Evolutionary conservation across 2,888 invertebrate genomes (phyloP).

Genomic region (Thymelicus sylvestris): DNA sequence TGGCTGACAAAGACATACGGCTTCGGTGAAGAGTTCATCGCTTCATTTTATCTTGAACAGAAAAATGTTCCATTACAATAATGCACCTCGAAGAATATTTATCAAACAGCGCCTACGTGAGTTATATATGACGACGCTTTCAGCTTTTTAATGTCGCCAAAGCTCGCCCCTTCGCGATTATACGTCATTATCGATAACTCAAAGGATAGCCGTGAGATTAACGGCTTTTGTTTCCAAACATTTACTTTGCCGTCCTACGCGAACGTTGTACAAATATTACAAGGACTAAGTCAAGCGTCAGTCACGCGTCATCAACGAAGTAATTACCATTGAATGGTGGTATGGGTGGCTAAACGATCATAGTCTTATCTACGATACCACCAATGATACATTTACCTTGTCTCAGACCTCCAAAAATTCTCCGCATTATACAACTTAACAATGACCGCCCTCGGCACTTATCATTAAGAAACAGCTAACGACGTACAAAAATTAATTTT

Average conservation of each 20-base stretch:
- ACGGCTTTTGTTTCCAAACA: constrained; percentile 43
- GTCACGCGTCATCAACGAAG: constrained; percentile 63
- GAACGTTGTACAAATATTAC: constrained; percentile 50
- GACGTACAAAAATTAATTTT: constrained; percentile 65
- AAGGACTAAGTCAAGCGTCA: constrained; percentile 58
- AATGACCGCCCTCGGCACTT: constrained; percentile 72
- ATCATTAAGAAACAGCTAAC: constrained; percentile 66
- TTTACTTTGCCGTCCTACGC: constrained; percentile 47
- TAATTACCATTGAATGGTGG: constrained; percentile 65
- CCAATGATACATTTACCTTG: constrained; percentile 74
- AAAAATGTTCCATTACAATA: constrained; percentile 63
- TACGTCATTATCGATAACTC: constrained; percentile 42
- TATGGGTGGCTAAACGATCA: constrained; percentile 48
- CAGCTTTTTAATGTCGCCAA: constrained; percentile 50
- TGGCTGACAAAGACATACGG: constrained; percentile 65
- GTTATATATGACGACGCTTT: constrained; percentile 47
- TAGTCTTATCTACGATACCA: constrained; percentile 44
- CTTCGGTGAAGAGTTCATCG: constrained; percentile 52
- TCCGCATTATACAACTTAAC: constrained; percentile 59
- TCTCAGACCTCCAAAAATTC: constrained; percentile 64
- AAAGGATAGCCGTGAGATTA: constrained; percentile 46
- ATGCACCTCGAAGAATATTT: constrained; percentile 54
- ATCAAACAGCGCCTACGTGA: constrained; percentile 47
- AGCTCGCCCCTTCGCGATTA: constrained; percentile 37
- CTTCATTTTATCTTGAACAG: constrained; percentile 54